Base-by-base conservation (phyloP, 2,888 invertebrate genomes). In the Drosophila phalerata region DNA sequence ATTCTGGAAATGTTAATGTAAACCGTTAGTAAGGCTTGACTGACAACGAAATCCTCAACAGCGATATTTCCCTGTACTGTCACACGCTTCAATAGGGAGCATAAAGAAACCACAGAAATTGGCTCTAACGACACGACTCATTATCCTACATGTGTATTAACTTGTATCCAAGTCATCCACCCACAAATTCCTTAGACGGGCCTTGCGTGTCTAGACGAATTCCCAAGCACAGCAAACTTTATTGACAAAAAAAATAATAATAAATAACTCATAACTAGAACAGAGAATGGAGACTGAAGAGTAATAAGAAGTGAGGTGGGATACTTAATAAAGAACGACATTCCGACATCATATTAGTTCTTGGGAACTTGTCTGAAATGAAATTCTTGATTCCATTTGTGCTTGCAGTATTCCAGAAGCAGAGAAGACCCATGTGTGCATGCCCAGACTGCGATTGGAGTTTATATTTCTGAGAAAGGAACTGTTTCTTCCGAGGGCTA, bases 381-480 rank as follows among this genome's bases (percentile, higher is more conserved):
- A 34, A 37, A 30, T 40, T 37, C 45, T 30, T 15, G 30, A 42
- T 56, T 13, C 19, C 13, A 22, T 22, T 40, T 40, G 17, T 17
- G 10, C 40, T 5, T 17, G 37, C 53, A 92, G 92, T 77, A 57
- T 92, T 55, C 92, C 92, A 3, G 69, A 85, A 40, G 67, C 70
- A 6, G 90, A 91, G 57, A 87, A 94, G 91, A 93, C 92, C 34
- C 93, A 94, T 81, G 92, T 96, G 62, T 94, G 92, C 88, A 94
- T 96, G 94, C 95, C 96, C 3, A 88, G 91, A 65, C 93, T 96
- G 57, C 94, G 96, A 58, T 89, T 95, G 70, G 93, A 94, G 91
- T 97, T 97, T 92, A 96, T 96, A 81, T 96, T 96, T 93, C 92
- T 96, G 91, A 94, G 95, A 94, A 94, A 93, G 67, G 95, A 95